Evolutionary conservation across 2,797 vertebrate species (phyloP).

Genomic region (Lepus oiostolus): DNA sequence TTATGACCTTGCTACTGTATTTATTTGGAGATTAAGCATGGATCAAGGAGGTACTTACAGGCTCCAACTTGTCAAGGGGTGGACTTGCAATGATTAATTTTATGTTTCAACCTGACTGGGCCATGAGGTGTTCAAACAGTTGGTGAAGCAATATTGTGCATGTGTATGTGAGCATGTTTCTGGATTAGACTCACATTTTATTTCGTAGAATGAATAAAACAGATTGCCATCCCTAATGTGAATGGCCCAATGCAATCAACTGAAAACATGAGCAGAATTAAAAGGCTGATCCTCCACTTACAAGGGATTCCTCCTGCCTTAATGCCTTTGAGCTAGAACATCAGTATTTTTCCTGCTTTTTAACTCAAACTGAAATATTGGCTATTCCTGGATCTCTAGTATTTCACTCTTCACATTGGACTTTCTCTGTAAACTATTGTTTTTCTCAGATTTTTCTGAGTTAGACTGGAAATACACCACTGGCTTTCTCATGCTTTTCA

Average conservation of each 20-base stretch:
- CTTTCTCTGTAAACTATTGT: neutral
- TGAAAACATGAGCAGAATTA: neutral
- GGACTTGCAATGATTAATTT: neutral
- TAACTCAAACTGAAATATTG: neutral
- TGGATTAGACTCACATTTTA: neutral
- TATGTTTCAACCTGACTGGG: neutral
- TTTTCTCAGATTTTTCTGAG: neutral
- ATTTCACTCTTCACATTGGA: neutral
- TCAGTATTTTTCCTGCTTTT: neutral
- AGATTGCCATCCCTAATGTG: neutral
- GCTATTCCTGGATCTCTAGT: neutral
- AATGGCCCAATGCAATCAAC: neutral
- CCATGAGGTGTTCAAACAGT: neutral
- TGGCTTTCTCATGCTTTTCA: neutral
- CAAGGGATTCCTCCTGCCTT: neutral
- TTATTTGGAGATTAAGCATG: neutral
- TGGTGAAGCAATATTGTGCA: neutral
- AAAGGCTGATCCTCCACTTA: neutral
- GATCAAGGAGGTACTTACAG: neutral
- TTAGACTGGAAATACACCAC: neutral
- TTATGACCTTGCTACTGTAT: neutral
- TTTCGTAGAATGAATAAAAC: neutral
- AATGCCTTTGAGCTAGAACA: neutral
- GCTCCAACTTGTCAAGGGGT: neutral
- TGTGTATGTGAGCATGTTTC: neutral